Base-by-base conservation (phyloP, 2,888 invertebrate genomes). In the Megamerina dolium region DNA sequence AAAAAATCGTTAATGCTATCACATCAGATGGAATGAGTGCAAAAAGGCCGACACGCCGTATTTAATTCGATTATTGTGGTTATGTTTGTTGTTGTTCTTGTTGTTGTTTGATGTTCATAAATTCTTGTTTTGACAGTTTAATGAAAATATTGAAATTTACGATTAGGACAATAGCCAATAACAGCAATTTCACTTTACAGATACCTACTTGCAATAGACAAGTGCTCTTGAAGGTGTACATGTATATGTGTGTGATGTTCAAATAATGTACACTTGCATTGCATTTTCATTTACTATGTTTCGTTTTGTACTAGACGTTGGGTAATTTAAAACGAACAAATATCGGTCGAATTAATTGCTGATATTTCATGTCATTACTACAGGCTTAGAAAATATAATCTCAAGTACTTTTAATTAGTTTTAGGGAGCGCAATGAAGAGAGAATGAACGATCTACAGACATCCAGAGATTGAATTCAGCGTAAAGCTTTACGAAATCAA, bases 71-170 rank as follows among this genome's bases (percentile, higher is more conserved):
- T 46, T 39, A 21, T 34, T 42, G 32, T 37, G 50, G 43, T 41
- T 42, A 40, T 46, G 49, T n/a, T n/a, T n/a, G n/a, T n/a, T n/a
- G n/a, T n/a, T n/a, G n/a, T n/a, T n/a, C n/a, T n/a, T n/a, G n/a
- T 42, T 42, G 47, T 39, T 37, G 40, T 45, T 46, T 46, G 55
- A 42, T 41, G 32, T 48, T 36, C n/a, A n/a, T 42, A 50, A 52
- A 64, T 58, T 57, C 55, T 54, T 63, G 58, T 62, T 64, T 58
- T 63, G 63, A 64, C 63, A 59, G 57, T 60, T 64, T 63, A 61
- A 63, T 61, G 59, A 57, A 61, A 57, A 55, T 56, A 56, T 61
- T 55, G 6, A 56, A 59, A 64, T 64, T 64, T 63, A 63, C 54
- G 63, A 58, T 57, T 56, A n/a, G 51, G 50, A 50, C 57, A 55